Base-by-base conservation (phyloP, 1,140 invertebrate genomes). In the Oscheius sp. region DNA sequence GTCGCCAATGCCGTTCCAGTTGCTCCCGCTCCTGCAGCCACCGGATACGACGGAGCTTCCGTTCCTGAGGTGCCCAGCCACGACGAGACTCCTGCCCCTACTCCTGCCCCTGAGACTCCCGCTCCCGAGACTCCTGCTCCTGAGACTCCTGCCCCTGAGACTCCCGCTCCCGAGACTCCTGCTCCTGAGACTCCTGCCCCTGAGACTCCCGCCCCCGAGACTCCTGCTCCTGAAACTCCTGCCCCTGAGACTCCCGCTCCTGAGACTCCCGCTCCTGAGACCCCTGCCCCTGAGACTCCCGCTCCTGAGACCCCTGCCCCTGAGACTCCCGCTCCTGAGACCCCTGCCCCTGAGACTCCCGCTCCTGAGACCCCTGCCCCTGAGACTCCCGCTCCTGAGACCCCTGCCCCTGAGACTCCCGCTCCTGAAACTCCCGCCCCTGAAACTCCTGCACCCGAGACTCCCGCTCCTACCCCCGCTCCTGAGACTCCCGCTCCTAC, bases 31-130 rank as follows among this genome's bases (percentile, higher is more conserved):
- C 4, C n/a, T 10, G 42, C 49, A 28, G 65, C 35, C 55, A 55
- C 29, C n/a, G 65, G 65, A 13, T 67, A 67, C 65, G 42, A 45
- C 15, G 65, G 29, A n/a, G 65, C 28, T 49, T 35, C 38, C 29
- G 18, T 20, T 49, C 23, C 64, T 35, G 65, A 45, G 45, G 13
- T 34, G 65, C 32, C n/a, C 18, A 28, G 20, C 13, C 7, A 15
- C n/a, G 38, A 42, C 4, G 10, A 42, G 0, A 20, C n/a, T 10
- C 2, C 29, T 32, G 31, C n/a, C n/a, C 23, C 2, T 18, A 23
- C 2, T 26, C 49, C 26, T 7, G 38, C 7, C 29, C 28, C 10
- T n/a, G 38, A n/a, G 38, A n/a, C 38, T 10, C 10, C 38, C 38
- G 38, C 38, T 42, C 10, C 38, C 38, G 42, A 46, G 13, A 52